Evolutionary conservation across 2,888 invertebrate species (phyloP), one percentile per base, ranked within the genome.

Genomic region (Oxycera nigricornis): DNA sequence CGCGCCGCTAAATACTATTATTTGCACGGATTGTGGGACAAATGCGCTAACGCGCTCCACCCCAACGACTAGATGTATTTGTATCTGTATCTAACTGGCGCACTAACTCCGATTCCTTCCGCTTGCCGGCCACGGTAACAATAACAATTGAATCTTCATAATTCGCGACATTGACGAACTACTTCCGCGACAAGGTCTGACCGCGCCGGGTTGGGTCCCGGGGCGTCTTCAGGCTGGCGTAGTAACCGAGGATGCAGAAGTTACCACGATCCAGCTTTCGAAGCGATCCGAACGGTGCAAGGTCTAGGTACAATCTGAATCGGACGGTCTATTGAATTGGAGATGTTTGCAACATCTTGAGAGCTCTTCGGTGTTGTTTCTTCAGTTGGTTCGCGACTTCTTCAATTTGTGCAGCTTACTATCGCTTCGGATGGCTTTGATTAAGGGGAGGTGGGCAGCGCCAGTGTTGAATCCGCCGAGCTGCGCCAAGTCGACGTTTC

Each of bases 161-260:
- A 65, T 65, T 65, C 30, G 41, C 65, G 65, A 65, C 65, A 65
- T 65, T 65, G 65, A 65, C 65, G 65, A 65, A 61, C 61, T 11
- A 31, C 65, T 65, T 65, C 65, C 65, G 65, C 41, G 65, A 65
- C 39, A 65, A 65, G 39, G 22, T 20, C 9, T 14, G 17, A 2
- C 24, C 39, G 65, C 65, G 65, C n/a, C n/a, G n/a, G 39, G 22
- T 20, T 7, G 7, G 17, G 4, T 14, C 39, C 41, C 65, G 65
- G 39, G 30, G 41, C 46, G 3, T 31, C 31, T 1, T 61, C 26
- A 31, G 61, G 61, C 11, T 31, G 61, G 14, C 20, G 39, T 41
- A 65, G 55, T 24, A 55, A 24, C 9, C 2, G 9, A 3, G 24
- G 22, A 55, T 2, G 7, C 55, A 22, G 22, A 7, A 39, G 9